phyloP scores from a whole-genome alignment of 2,113 vertebrate species.

The Todiramphus chloris region DNA sequence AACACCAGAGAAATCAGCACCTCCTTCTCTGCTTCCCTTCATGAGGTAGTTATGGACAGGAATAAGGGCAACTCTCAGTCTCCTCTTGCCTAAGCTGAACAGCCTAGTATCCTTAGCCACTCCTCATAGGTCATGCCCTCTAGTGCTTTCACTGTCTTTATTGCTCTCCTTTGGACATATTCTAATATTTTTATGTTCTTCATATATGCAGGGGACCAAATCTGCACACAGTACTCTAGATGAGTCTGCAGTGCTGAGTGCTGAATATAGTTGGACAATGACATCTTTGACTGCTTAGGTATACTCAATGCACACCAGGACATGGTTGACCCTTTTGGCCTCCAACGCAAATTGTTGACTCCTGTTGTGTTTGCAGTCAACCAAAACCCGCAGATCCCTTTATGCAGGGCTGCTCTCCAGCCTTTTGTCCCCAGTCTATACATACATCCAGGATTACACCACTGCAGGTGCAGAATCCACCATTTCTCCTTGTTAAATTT shows the following conservation, averaged over 20 bases:
- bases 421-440: not conserved
- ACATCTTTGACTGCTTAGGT: not conserved
- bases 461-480: not conserved
- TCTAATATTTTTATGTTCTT: not conserved
- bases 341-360: not conserved
- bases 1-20: not conserved
- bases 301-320: too few species aligned
- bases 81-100: not conserved
- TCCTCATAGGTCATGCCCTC: too few species aligned
- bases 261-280: too few species aligned
- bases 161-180: not conserved
- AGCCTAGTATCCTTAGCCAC: not conserved
- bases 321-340: not conserved
- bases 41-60: not conserved
- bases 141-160: too few species aligned
- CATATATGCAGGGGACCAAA: not conserved
- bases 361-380: not conserved
- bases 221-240: not conserved
- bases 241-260: not conserved
- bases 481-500: not conserved
- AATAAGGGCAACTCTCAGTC: accelerated
- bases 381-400: not conserved
- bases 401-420: not conserved
- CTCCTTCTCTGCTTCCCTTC: not conserved
- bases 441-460: accelerated